Evolutionary conservation across 2,113 vertebrate genomes (phyloP), one percentile per base, ranked within the genome.

Genomic region (Hyla sarda): DNA sequence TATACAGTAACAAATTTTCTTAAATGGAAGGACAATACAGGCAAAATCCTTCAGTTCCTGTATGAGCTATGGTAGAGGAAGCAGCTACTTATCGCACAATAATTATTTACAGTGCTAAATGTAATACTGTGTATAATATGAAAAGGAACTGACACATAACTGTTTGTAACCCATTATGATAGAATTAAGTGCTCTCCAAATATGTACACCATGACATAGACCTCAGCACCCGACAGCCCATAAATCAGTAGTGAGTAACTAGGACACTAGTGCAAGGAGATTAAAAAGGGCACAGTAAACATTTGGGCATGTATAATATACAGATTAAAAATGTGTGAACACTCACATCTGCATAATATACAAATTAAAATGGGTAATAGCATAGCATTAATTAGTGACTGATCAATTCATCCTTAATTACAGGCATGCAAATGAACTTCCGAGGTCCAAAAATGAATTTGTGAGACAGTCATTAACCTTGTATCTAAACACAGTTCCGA

Each of bases 241-340:
- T 95, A 94, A 94, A 95, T 95, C 94, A 93, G 92, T 92, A 91
- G 94, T 95, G 95, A 95, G 93, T 94, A 95, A 95, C 94, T 90
- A 91, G 88, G 89, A 87, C 89, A 89, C 91, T 95, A 93, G 93
- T 94, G 92, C 94, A 94, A 93, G 94, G 93, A 95, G 94, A 95
- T 95, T 94, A 95, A 93, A 95, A 95, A 95, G 94, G 94, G 93
- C 94, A 95, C 94, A 94, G 94, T 95, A 95, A 95, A 95, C 95
- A 95, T 95, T 95, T 95, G 94, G 93, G 93, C 93, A 93, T 95
- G 93, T 94, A 95, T 95, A 95, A 95, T 95, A 94, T 93, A 95
- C 94, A 95, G 94, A 95, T 95, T 95, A 95, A 95, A 95, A 94
- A 93, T 92, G 93, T 94, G 93, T 91, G 93, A 95, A 92, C 1